Evolutionary conservation across 2,888 invertebrate species (phyloP).

Genomic region (Ferrisia virgata): DNA sequence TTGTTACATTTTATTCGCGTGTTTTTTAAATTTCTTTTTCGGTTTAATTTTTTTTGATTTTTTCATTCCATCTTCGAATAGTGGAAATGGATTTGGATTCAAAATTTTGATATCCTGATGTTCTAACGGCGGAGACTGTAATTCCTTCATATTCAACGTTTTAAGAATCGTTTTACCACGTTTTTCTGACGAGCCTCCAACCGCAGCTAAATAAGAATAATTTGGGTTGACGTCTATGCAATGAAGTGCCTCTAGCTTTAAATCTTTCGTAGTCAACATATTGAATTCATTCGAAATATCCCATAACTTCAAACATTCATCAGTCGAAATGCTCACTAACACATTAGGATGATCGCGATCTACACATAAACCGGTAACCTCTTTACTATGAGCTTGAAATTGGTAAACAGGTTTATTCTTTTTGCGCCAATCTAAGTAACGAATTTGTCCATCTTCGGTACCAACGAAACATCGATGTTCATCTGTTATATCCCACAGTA

Average conservation of each 20-base stretch:
- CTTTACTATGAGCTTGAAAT: slow-evolving; percentile 74
- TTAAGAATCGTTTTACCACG: slow-evolving; percentile 30
- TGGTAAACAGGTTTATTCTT: slow-evolving; percentile 64
- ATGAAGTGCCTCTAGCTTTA: slow-evolving; percentile 69
- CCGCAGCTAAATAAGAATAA: slow-evolving; percentile 72
- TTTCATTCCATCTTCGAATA: too few species aligned
- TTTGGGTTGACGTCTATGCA: slow-evolving; percentile 77
- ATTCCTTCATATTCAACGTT: not conserved
- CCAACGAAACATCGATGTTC: slow-evolving; percentile 70
- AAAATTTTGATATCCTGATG: too few species aligned
- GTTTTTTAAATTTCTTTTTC: not conserved
- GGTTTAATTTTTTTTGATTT: too few species aligned
- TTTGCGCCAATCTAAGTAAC: slow-evolving; percentile 58
- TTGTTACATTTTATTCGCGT: too few species aligned
- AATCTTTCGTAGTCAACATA: slow-evolving; percentile 57
- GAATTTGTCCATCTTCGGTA: slow-evolving; percentile 59
- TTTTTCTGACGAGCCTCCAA: slow-evolving; percentile 62
- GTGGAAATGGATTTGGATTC: too few species aligned
- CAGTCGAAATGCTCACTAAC: slow-evolving; percentile 74
- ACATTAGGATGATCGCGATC: slow-evolving; percentile 71
- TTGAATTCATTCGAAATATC: slow-evolving; percentile 57
- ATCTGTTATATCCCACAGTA: slow-evolving; percentile 78
- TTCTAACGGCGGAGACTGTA: too few species aligned
- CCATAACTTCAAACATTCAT: slow-evolving; percentile 84
- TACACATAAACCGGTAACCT: slow-evolving; percentile 72